Conservation (phyloP, 2,797 vertebrate genomes). For the Anniella stebbinsi region DNA sequence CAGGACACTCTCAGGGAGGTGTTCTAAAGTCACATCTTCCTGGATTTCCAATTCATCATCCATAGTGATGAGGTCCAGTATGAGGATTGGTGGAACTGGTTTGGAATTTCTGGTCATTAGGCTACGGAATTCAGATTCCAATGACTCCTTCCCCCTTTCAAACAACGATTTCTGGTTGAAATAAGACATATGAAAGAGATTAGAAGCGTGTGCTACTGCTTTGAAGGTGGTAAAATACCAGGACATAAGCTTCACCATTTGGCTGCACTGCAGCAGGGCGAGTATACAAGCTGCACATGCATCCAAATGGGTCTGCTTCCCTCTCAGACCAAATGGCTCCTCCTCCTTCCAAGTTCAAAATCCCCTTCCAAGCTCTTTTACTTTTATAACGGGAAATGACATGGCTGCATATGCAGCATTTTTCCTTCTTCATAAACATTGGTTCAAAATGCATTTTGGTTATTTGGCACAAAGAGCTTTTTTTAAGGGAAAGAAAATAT, state of each 20-base stretch:
- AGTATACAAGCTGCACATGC: background rate
- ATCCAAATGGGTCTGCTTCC: background rate
- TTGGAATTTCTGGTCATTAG: constrained; percentile 94
- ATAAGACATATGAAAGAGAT: background rate
- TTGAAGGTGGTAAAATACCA: background rate
- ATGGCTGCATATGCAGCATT: background rate
- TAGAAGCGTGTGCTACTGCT: background rate
- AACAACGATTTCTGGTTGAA: constrained; percentile 91
- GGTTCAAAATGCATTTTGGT: background rate
- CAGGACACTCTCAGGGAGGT: constrained; percentile 90
- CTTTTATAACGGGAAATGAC: background rate
- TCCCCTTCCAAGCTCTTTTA: background rate
- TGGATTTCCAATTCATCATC: constrained; percentile 94
- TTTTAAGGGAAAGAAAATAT: background rate
- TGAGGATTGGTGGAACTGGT: constrained; percentile 92
- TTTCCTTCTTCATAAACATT: background rate
- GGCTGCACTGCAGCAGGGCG: background rate
- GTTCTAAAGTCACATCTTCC: constrained; percentile 91
- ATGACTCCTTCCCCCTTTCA: constrained; percentile 94
- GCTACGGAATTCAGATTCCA: constrained; percentile 94
- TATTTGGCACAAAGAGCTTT: background rate
- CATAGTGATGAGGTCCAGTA: constrained; percentile 90
- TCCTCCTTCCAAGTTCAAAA: background rate
- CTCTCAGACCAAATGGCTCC: background rate
- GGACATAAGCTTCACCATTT: background rate